Evolutionary conservation across 64 coral and sea anemone species (phyloP), one percentile per base, ranked within the genome.

Genomic region (Acropora yongei): DNA sequence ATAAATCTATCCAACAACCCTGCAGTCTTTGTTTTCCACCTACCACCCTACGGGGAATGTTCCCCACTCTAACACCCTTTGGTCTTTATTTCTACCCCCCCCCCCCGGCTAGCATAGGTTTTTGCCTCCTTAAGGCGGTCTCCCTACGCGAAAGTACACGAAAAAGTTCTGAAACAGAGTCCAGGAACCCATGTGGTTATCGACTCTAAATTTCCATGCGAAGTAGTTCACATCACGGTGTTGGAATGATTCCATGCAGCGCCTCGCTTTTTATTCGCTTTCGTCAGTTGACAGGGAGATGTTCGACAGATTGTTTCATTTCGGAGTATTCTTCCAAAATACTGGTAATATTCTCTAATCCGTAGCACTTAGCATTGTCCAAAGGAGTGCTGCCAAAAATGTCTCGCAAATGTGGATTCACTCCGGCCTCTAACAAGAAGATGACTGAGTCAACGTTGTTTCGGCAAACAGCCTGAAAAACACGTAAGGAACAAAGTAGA

Each of bases 391-490:
- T 78, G 12, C 84, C 94, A 41, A 95, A 90, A 79, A 91, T 73
- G 50, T 95, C 94, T 39, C 69, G 43, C 1, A 69, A 20, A 51
- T 42, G 79, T 2, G 77, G 61, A 68, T 91, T 73, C 3, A 88
- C 89, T 57, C 76, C 89, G 83, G 49, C 49, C 14, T 87, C 78
- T 43, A 95, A 50, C 68, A 95, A 73, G 53, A 87, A 95, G 17
- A 87, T 82, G 2, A 95, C 88, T 6, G 88, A 83, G 53, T 95
- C 94, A 1, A 49, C 43, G 50, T 90, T 91, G 50, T 91, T 87
- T 5, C 89, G 63, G 30, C 83, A 95, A 41, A 95, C 94, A 40
- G 94, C 94, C 84, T 95, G 76, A 44, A 63, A 86, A 41, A 80
- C 57, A 58, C 51, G 13, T 17, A 49, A 14, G 12, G 13, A 75